Conservation (phyloP, 2,113 vertebrate genomes). For the Mormyrus iriodes region DNA sequence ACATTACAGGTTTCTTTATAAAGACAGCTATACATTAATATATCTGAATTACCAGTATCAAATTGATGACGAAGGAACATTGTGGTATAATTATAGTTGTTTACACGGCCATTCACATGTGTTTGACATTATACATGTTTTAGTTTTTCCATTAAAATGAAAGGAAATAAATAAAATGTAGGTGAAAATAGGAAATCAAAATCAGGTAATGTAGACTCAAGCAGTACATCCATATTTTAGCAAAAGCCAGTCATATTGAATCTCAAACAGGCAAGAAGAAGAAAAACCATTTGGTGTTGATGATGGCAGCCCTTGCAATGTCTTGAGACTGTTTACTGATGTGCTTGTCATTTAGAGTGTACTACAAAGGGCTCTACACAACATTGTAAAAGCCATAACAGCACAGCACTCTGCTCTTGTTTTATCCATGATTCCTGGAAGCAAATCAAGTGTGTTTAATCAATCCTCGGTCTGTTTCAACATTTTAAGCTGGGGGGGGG, state of each 20-base stretch:
- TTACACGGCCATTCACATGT: not conserved
- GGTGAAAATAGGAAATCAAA: not conserved
- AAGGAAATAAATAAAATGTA: not conserved
- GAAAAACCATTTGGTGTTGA: not conserved
- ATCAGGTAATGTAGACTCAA: not conserved
- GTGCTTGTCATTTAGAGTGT: not conserved
- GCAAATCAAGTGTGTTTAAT: not conserved
- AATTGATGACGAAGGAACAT: not conserved
- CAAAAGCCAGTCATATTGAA: not conserved
- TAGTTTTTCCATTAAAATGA: not conserved
- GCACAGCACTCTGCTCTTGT: not conserved
- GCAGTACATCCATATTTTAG: not conserved
- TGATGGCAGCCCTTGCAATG: not conserved
- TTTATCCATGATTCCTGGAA: not conserved
- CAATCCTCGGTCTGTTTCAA: not conserved
- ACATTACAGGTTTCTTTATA: slow-evolving; percentile 25
- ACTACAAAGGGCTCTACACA: not conserved
- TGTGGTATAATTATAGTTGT: not conserved
- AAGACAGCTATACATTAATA: slow-evolving; percentile 7
- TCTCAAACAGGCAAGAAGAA: not conserved
- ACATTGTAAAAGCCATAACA: not conserved
- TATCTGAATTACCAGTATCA: not conserved
- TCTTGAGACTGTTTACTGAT: not conserved
- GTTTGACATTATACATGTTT: not conserved
- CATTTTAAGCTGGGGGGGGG: not conserved